These are phyloP conservation scores for Phylloscopus whistleri DNA, from an alignment of 2,113 vertebrate genomes.

Conservation along the genomic window DNA sequence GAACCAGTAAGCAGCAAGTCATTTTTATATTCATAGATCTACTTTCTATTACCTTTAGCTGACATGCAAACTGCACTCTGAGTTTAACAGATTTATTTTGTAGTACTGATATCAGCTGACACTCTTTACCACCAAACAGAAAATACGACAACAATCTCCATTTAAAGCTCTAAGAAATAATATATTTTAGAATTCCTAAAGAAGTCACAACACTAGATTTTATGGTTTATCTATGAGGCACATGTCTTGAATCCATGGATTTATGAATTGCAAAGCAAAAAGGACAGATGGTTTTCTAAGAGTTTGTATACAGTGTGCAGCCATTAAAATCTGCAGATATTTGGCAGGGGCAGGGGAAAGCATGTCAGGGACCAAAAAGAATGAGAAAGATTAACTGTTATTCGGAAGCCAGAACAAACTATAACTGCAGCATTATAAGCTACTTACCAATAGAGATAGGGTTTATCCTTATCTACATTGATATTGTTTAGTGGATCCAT, in stretches of 20 bases:
- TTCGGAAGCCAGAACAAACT: background rate
- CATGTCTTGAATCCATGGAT: background rate
- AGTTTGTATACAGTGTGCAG: background rate
- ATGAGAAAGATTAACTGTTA: background rate
- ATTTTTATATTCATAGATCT: background rate
- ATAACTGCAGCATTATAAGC: background rate
- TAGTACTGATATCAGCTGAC: background rate
- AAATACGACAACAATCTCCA: background rate
- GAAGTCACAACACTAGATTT: background rate
- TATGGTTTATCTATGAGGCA: background rate
- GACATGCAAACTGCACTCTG: fast-evolving
- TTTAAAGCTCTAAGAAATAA: background rate
- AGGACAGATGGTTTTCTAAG: background rate
- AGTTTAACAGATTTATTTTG: background rate
- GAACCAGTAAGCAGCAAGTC: background rate
- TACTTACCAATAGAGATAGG: slow-evolving; percentile 97
- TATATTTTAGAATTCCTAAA: background rate
- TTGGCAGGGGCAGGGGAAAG: fast-evolving
- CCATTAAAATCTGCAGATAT: background rate
- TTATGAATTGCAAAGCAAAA: background rate
- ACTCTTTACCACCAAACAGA: background rate
- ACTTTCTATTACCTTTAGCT: background rate
- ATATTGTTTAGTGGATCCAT: slow-evolving; percentile 98
- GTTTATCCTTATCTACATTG: slow-evolving; percentile 96
- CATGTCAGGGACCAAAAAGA: background rate